These are phyloP conservation scores for Trinorchestia longiramus DNA, from an alignment of 1,140 invertebrate genomes.

Conservation along the genomic window DNA sequence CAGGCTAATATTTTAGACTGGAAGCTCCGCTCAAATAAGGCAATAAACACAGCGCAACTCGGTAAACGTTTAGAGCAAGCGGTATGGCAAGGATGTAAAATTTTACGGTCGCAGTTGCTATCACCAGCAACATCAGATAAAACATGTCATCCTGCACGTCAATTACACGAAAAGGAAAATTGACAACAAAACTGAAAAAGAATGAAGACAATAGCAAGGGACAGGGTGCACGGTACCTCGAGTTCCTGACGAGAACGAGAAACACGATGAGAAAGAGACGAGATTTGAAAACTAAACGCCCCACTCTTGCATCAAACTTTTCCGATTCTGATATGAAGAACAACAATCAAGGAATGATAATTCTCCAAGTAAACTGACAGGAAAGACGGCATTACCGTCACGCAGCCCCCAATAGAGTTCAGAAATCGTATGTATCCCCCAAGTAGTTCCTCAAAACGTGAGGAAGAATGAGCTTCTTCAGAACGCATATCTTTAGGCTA, in stretches of 20 bases:
- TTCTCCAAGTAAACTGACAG: neutral
- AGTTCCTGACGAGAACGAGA: neutral
- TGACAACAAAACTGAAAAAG: neutral
- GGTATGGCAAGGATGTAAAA: no score
- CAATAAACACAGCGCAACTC: neutral
- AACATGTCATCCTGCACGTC: neutral
- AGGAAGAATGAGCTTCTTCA: neutral
- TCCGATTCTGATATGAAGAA: neutral
- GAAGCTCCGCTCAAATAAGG: neutral
- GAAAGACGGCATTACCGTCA: neutral
- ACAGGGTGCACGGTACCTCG: neutral
- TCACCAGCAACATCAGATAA: no score
- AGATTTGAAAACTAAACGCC: neutral
- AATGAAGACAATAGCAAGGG: neutral
- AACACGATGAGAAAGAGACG: neutral
- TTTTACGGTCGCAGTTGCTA: no score
- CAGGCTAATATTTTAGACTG: neutral
- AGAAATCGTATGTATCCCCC: neutral
- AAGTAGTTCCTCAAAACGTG: neutral
- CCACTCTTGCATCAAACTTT: neutral
- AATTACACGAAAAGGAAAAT: neutral
- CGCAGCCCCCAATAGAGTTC: neutral
- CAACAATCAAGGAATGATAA: neutral
- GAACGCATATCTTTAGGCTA: neutral
- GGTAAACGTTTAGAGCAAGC: neutral